Evolutionary conservation across 2,888 invertebrate species (phyloP).

Genomic region (Epinotia bilunana): DNA sequence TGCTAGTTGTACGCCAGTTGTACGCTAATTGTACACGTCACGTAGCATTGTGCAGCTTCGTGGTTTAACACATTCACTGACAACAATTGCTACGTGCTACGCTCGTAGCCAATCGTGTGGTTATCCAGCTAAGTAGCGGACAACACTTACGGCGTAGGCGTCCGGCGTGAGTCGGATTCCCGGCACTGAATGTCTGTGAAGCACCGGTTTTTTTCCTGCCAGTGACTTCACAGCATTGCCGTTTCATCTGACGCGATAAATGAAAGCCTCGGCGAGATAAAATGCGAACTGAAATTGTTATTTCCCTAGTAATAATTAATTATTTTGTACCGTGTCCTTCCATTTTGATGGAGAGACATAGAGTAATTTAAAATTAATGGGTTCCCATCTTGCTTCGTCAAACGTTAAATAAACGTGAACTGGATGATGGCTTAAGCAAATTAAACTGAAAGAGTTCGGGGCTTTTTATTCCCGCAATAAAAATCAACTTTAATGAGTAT

Average conservation of each 20-base stretch:
- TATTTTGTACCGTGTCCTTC: conserved; percentile 66
- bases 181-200: too few relatives aligned
- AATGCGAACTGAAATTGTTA: conserved; percentile 50
- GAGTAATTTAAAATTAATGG: conserved; percentile 74
- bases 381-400: conserved; percentile 65
- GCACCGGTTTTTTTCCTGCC: background rate
- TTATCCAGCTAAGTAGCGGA: too few relatives aligned
- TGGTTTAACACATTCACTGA: too few relatives aligned
- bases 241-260: conserved; percentile 14
- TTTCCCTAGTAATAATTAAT: conserved; percentile 66
- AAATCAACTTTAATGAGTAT: conserved; percentile 8
- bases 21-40: too few relatives aligned
- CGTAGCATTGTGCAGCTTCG: too few relatives aligned
- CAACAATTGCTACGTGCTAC: too few relatives aligned
- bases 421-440: conserved; percentile 40
- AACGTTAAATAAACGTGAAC: conserved; percentile 64
- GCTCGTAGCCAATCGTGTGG: too few relatives aligned
- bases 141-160: too few relatives aligned
- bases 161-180: too few relatives aligned
- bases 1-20: too few relatives aligned
- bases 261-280: conserved; percentile 5
- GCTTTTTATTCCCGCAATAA: conserved; percentile 38
- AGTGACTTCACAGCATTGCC: background rate
- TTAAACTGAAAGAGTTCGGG: conserved; percentile 39
- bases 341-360: conserved; percentile 67